A percentile compares a stretch with the other conserved stretches of the same genome.
These are phyloP conservation scores for Tinea trinotella DNA, from an alignment of 2,888 invertebrate genomes.

Conservation along the genomic window DNA sequence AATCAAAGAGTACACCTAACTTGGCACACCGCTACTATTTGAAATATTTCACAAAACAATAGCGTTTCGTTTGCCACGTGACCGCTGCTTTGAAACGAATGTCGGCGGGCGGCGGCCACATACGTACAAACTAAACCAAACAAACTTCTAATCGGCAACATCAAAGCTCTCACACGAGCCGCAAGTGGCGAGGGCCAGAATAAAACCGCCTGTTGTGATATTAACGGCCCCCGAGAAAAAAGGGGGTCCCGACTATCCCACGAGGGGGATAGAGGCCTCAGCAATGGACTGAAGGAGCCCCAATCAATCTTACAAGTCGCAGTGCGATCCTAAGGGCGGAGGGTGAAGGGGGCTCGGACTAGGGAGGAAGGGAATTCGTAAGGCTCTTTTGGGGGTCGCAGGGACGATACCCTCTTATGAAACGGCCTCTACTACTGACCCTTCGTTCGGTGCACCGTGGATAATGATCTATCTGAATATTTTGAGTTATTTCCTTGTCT, in stretches of 20 bases:
- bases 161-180: slow-evolving; percentile 60
- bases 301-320: slow-evolving; percentile 74
- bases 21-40: no score
- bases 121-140: slow-evolving; percentile 29
- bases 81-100: no score
- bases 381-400: slow-evolving; percentile 50
- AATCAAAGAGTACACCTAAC: no score
- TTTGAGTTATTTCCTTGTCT: not conserved
- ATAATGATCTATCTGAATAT: not conserved
- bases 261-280: slow-evolving; percentile 56
- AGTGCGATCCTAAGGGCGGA: slow-evolving; percentile 38
- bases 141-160: slow-evolving; percentile 59
- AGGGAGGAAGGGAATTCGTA: slow-evolving; percentile 25
- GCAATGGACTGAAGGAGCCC: slow-evolving; percentile 73
- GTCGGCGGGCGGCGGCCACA: not conserved
- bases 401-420: slow-evolving; percentile 68
- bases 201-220: slow-evolving; percentile 64
- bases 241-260: slow-evolving; percentile 58
- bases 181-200: slow-evolving; percentile 33
- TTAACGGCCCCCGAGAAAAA: slow-evolving; percentile 60
- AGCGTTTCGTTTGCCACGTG: not conserved
- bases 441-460: slow-evolving; percentile 40
- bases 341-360: slow-evolving; percentile 31
- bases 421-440: slow-evolving; percentile 54
- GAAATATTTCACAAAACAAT: no score